Evolutionary conservation across 2,113 vertebrate species (phyloP), one percentile per base, ranked within the genome.

Genomic region (Nerophis lumbriciformis): DNA sequence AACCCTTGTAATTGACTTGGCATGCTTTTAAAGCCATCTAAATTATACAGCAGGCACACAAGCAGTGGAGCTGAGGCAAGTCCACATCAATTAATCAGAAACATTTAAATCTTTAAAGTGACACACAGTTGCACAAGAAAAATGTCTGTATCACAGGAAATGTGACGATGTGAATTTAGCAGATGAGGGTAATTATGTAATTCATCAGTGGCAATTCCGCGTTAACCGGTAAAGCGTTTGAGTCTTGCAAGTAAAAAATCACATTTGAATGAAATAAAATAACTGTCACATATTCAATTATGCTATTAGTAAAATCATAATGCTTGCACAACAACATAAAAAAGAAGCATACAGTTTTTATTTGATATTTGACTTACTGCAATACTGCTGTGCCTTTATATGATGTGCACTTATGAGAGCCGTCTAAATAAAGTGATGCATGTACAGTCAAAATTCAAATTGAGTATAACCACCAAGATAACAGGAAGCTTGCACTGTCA

Each of bases 21-120:
- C 83, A 78, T 83, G 85, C 84, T 86, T 90, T 88, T 89, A 88
- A 87, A 79, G 61, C 68, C 21, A 61, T 38, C 69, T 90, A 72
- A 89, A 89, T 89, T 74, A 89, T 86, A 79, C 59, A 90, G 65
- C 63, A 63, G 39, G 48, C 60, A 5, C 72, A 61, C 72, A 69
- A 44, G 59, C 67, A 2, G 71, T 68, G 65, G 74, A 74, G 70
- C 72, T 59, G 78, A 73, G 67, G 82, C 61, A 78, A 80, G 80
- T 49, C 59, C 63, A 49, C 61, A 82, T 90, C 65, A 87, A 88
- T 90, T 82, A 88, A 85, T 84, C 77, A 91, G 62, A 61, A 50
- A 69, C 65, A 72, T 71, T 86, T 76, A 58, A 83, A 84, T 78
- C 76, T 86, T 84, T 69, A 61, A 28, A 82, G 74, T 55, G 58